Evolutionary conservation across 2,113 vertebrate genomes (phyloP).

Genomic region (Cacatua alba): DNA sequence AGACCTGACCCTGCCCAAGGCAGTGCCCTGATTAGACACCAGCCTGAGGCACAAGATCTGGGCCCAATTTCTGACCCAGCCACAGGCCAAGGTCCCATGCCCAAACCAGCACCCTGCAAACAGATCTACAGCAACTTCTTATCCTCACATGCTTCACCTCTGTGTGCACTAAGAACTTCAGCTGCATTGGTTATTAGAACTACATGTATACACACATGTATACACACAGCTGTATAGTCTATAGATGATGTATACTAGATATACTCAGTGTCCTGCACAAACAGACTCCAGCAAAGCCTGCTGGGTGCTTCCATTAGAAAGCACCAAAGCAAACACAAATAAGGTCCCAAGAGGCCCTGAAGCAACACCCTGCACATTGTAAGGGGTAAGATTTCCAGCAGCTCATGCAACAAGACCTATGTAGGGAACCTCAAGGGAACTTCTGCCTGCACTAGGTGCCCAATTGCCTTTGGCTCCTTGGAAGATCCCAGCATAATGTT

Average conservation of each 20-base stretch:
- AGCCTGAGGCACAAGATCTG: background rate
- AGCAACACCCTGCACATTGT: rapidly evolving
- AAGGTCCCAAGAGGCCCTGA: background rate
- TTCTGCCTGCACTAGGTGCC: background rate
- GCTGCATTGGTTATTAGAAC: rapidly evolving
- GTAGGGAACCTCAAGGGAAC: background rate
- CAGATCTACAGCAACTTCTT: background rate
- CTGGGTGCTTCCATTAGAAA: background rate
- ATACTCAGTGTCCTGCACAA: background rate
- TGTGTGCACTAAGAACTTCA: rapidly evolving
- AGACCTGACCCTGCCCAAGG: background rate
- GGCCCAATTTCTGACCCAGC: background rate
- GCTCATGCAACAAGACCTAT: rapidly evolving
- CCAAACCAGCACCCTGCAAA: background rate
- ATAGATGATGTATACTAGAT: too few species aligned
- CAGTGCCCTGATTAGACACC: background rate
- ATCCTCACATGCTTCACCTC: background rate
- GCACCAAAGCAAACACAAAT: background rate
- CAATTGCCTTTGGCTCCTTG: background rate
- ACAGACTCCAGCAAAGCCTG: rapidly evolving
- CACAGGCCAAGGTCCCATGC: rapidly evolving
- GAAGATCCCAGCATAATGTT: background rate
- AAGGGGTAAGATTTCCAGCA: background rate
- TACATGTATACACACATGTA: rapidly evolving
- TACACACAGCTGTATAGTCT: rapidly evolving